Base-by-base conservation (phyloP, 2,113 vertebrate species). In the Cyprinodon variegatus region DNA sequence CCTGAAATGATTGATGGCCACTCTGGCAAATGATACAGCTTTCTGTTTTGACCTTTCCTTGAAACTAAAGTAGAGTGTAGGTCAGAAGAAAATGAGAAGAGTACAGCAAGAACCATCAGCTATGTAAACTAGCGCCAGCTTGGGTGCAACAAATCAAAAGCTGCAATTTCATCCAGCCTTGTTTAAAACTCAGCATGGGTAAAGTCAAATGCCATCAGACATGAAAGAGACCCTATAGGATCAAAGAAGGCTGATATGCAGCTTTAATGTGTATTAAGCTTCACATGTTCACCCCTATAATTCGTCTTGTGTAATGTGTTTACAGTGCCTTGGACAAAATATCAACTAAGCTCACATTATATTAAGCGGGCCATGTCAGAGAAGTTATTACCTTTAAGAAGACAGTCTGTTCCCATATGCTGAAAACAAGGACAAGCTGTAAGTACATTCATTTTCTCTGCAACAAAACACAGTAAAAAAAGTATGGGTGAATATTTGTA, bases 1-100 rank as follows among this genome's bases (percentile, higher is more conserved):
- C 7, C n/a, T 57, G 8, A 71, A 68, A 39, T 72, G 64, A 79
- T 60, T 41, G 29, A 83, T 38, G 61, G 48, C 39, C 63, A 40
- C 8, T 13, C 69, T 39, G 46, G 11, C 48, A 36, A 29, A 39
- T 70, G 29, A 73, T 40, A 61, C 5, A 17, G n/a, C 9, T 48
- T 14, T 29, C 1, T 45, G 3, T 74, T 60, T 29, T 76, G 62
- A 70, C 11, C 68, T 61, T 39, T 17, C 13, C 86, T 78, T 85
- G 41, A 82, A 80, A 80, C n/a, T 11, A 4, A 50, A 46, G 15
- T 39, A 67, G 29, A 41, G 14, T 68, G 37, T 11, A 60, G 60
- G 40, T 78, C 15, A 62, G 41, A 61, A 20, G 60, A 17, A 38
- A 65, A 29, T 2, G n/a, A 29, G 12, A 5, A 17, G 41, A 53